Conservation (phyloP, 1,140 invertebrate species). For the Pemphigus obesinymphae region DNA sequence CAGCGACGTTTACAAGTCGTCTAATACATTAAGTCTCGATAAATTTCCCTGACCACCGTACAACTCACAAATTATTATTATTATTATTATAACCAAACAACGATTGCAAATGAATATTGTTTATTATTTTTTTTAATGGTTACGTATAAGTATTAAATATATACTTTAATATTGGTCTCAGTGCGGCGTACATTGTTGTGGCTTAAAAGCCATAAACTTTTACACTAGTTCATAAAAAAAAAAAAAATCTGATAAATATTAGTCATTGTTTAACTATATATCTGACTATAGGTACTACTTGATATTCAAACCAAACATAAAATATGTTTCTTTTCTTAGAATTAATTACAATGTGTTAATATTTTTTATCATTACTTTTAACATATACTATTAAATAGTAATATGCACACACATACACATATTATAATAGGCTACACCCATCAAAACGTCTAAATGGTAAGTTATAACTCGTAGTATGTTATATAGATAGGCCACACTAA, state of each 20-base stretch:
- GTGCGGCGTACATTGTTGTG: constrained; percentile 24
- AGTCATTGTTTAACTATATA: constrained; percentile 5
- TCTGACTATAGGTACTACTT: not conserved
- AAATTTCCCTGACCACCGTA: not conserved
- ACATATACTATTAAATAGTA: not conserved
- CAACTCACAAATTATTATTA: not conserved
- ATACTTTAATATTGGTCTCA: not conserved
- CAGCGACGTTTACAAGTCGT: not conserved
- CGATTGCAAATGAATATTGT: not conserved
- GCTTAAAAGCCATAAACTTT: constrained; percentile 7
- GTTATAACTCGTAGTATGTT: not conserved
- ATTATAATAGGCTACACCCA: not conserved
- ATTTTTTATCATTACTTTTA: constrained; percentile 9
- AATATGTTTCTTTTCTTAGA: not conserved
- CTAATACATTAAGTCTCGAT: not conserved
- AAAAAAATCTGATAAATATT: constrained; percentile 36
- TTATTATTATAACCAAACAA: not conserved
- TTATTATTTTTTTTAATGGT: constrained; percentile 19
- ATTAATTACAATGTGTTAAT: constrained; percentile 21
- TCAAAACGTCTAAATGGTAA: not conserved
- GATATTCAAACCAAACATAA: not conserved
- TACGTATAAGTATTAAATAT: not conserved
- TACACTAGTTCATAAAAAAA: constrained; percentile 2
- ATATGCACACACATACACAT: not conserved
- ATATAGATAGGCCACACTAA: not conserved